Conservation (phyloP, 2,888 invertebrate genomes). For the Caenorhabditis parvicauda region DNA sequence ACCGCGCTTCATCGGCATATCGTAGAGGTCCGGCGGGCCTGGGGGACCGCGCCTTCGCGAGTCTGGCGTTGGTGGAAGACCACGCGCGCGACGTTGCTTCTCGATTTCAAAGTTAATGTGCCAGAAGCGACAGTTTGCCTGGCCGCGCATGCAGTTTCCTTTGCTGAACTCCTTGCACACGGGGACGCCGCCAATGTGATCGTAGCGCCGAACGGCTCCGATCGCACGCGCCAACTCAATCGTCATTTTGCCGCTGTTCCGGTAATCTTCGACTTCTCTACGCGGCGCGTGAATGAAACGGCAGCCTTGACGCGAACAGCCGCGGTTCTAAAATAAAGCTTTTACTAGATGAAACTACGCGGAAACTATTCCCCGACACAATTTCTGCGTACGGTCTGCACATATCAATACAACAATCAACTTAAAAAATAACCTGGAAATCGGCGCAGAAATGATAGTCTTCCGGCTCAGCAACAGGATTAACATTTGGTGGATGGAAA, state of each 20-base stretch:
- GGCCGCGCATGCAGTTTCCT: constrained; percentile 56
- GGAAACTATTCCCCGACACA: neutral
- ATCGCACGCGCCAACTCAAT: constrained; percentile 64
- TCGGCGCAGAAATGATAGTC: constrained; percentile 69
- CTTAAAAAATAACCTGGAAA: constrained; percentile 66
- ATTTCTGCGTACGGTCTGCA: neutral
- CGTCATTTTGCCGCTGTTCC: constrained; percentile 75
- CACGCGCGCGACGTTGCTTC: constrained; percentile 62
- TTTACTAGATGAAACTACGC: neutral
- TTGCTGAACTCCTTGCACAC: constrained; percentile 61
- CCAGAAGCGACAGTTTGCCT: constrained; percentile 61
- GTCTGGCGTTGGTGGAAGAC: constrained; percentile 67
- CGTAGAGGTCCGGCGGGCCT: constrained; percentile 5
- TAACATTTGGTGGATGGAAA: constrained; percentile 66
- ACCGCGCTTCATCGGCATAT: constrained; percentile 6
- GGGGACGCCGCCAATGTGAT: constrained; percentile 59
- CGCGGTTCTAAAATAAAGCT: constrained; percentile 68
- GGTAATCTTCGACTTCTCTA: constrained; percentile 74
- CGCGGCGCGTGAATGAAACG: constrained; percentile 72
- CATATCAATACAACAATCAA: neutral
- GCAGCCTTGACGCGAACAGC: constrained; percentile 73
- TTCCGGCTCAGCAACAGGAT: no score
- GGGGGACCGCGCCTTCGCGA: no score
- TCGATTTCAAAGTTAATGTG: constrained; percentile 59
- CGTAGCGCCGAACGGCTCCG: constrained; percentile 61